Evolutionary conservation across 2,113 vertebrate species (phyloP).

Genomic region (Crocuta crocuta): DNA sequence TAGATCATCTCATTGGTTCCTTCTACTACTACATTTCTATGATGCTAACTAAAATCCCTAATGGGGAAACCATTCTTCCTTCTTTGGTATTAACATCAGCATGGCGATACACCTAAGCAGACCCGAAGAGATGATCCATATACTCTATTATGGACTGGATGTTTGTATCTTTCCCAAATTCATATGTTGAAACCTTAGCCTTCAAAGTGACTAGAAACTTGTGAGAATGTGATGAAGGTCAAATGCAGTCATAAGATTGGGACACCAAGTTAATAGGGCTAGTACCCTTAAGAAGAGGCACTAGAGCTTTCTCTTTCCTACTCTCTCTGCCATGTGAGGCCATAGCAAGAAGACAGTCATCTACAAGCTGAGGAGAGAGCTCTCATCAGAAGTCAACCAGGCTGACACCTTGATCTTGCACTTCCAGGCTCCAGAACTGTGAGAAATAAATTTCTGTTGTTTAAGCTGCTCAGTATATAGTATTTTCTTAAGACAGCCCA

Average conservation of each 20-base stretch:
- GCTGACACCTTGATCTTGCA: background rate
- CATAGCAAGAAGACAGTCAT: background rate
- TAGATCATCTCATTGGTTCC: too few relatives aligned
- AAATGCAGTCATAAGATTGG: background rate
- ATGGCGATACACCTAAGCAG: background rate
- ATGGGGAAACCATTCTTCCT: background rate
- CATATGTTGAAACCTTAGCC: background rate
- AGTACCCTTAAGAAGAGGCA: background rate
- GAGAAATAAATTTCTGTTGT: background rate
- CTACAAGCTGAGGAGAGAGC: background rate
- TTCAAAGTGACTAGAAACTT: background rate
- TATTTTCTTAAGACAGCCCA: constrained; percentile 30
- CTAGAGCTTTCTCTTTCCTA: background rate
- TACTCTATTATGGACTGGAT: background rate
- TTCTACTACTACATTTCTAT: background rate
- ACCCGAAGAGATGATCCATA: background rate
- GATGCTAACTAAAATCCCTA: background rate
- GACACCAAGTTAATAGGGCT: background rate
- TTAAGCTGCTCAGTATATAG: background rate
- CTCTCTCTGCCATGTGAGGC: too few relatives aligned
- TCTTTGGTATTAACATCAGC: background rate
- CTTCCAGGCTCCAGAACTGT: background rate
- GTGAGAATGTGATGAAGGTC: background rate
- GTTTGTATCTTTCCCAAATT: background rate
- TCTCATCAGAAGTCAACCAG: background rate